Conservation (phyloP, 2,113 vertebrate genomes). For the Pelobates fuscus region DNA sequence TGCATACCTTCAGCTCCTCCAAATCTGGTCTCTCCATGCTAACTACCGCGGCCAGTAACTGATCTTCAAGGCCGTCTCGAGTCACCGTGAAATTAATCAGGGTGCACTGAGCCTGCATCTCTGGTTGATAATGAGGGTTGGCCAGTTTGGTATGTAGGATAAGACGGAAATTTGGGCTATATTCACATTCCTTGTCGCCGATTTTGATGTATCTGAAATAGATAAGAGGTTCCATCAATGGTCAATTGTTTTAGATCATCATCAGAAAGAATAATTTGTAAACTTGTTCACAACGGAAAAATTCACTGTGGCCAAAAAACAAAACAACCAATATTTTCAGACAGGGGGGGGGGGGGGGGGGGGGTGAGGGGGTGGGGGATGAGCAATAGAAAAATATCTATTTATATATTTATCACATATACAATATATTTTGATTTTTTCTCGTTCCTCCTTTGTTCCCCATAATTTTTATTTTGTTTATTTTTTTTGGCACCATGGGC, state of each 20-base stretch:
- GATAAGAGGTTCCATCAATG: not conserved
- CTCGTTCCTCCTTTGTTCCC: too few species aligned
- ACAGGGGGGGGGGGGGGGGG: too few species aligned
- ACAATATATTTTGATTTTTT: too few species aligned
- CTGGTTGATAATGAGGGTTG: slow-evolving; percentile 92
- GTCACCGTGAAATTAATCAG: slow-evolving; percentile 94
- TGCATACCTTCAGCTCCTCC: slow-evolving; percentile 93
- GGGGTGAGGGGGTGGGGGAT: too few species aligned
- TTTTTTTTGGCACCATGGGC: too few species aligned
- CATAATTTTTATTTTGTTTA: too few species aligned
- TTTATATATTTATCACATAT: too few species aligned
- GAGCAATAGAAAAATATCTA: too few species aligned
- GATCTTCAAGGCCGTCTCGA: slow-evolving; percentile 87
- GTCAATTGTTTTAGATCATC: too few species aligned
- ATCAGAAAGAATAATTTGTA: too few species aligned
- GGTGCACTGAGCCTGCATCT: slow-evolving; percentile 95
- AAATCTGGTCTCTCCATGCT: slow-evolving; percentile 88
- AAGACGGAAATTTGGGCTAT: slow-evolving; percentile 83
- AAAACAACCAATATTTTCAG: too few species aligned
- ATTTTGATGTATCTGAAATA: slow-evolving; percentile 83
- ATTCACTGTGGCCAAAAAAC: not conserved
- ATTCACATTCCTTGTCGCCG: slow-evolving; percentile 93
- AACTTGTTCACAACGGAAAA: not conserved
- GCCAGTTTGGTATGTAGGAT: slow-evolving; percentile 94
- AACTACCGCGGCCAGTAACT: slow-evolving; percentile 89